These are phyloP conservation scores for Lepetodrilus schrolli DNA, from an alignment of 2,888 invertebrate species.

Conservation along the genomic window DNA sequence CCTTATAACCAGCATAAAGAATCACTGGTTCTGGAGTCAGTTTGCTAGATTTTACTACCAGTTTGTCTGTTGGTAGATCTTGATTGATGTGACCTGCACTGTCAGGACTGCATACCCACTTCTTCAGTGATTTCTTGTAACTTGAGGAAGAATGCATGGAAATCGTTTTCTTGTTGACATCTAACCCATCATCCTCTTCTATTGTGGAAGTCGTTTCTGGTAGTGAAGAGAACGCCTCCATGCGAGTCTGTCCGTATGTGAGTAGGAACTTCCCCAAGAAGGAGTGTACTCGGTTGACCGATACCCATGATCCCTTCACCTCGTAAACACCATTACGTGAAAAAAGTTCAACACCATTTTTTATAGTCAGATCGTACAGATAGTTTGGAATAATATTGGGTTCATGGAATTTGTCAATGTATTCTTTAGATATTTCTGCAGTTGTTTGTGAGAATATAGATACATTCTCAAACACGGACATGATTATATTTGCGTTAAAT, in stretches of 20 bases:
- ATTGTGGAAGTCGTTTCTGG: not conserved
- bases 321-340: conserved; percentile 17
- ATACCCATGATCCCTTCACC: conserved; percentile 38
- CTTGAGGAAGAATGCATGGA: not conserved
- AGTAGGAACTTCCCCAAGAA: conserved; percentile 31
- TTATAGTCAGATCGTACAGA: conserved; percentile 31
- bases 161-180: not conserved
- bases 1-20: conserved; percentile 32
- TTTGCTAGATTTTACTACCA: not conserved
- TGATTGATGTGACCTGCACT: not conserved
- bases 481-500: not conserved
- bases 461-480: conserved; percentile 15
- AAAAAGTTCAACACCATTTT: conserved; percentile 33
- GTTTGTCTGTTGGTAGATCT: not conserved
- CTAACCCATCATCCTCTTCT: conserved; percentile 1
- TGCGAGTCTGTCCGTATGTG: not conserved
- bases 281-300: conserved; percentile 31
- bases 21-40: conserved; percentile 34
- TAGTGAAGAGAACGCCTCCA: not conserved
- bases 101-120: not conserved
- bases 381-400: conserved; percentile 34
- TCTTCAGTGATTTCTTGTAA: not conserved
- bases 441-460: conserved; percentile 40
- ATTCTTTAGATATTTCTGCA: conserved; percentile 41
- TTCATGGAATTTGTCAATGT: conserved; percentile 37